phyloP scores from a whole-genome alignment of 1,140 invertebrate species.

The Drosophila pseudoananassae region DNA sequence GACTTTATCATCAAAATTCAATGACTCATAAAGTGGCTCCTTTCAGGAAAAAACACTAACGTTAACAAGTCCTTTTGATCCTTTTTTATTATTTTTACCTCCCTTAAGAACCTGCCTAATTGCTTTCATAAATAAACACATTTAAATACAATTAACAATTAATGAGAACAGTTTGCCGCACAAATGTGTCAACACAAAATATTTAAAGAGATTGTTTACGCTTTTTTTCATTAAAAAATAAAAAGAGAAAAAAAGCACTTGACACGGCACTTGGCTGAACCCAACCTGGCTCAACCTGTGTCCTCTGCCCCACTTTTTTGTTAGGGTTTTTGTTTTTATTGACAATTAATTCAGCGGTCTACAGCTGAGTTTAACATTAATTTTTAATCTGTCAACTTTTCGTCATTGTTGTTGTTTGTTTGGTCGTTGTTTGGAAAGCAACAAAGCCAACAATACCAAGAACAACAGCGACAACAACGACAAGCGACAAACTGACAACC shows the following conservation, averaged over 20 bases:
- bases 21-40: no score
- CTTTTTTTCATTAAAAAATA: neutral
- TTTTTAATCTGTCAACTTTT: slow-evolving; percentile 9
- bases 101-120: no score
- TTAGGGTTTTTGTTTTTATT: neutral
- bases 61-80: no score
- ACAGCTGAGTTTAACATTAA: slow-evolving; percentile 2
- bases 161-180: neutral
- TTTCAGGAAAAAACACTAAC: no score
- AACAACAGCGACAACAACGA: no score
- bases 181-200: neutral
- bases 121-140: neutral
- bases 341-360: slow-evolving; percentile 5
- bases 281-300: neutral
- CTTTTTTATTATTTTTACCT: no score
- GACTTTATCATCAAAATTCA: no score
- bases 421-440: neutral
- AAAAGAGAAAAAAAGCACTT: neutral
- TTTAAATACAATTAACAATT: neutral
- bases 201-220: neutral
- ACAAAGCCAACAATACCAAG: no score
- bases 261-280: neutral
- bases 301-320: neutral
- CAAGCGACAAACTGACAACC: neutral
- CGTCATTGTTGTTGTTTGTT: slow-evolving; percentile 4